Evolutionary conservation across 1,140 invertebrate species (phyloP), one percentile per base, ranked within the genome.

Genomic region (Andricus grossulariae): DNA sequence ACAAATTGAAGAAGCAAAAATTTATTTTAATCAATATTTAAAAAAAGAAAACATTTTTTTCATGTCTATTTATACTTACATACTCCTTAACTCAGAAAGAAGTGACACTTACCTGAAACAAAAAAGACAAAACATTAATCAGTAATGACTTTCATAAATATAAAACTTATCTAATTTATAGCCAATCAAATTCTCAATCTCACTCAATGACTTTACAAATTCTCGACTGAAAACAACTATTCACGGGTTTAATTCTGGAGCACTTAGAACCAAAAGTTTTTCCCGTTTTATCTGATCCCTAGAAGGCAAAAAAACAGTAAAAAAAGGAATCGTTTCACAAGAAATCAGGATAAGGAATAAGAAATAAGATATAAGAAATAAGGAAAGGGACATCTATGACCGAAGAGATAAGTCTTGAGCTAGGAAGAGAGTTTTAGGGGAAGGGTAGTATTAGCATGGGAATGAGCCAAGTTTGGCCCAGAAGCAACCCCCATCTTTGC

Each of bases 361-460:
- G 60, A 49, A 66, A 49, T 49, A 77, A 72, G 72, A 71, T 78
- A 79, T 72, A 80, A 72, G 72, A 71, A 79, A 79, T 72, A 80
- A 78, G 73, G 76, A 75, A 80, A 66, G 15, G 60, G 60, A 39
- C 60, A 66, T 66, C 60, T 66, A 39, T 45, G 60, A 66, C 16
- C 16, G 60, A 72, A 72, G 71, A n/a, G n/a, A 50, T 72, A 18
- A 72, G 49, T 51, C 13, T 32, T 72, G n/a, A 49, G 50, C 45
- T 21, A 21, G 18, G 15, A 50, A 54, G 51, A 19, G 16, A 49
- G 50, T 72, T 54, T 72, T 66, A 57, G 76, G 72, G 75, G 55
- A 82, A 82, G 74, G 66, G 75, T 72, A 77, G 72, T 78, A 84
- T 86, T 84, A 86, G 78, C 84, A 84, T 86, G 73, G 78, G 83